These are phyloP conservation scores for Camelus bactrianus DNA, from an alignment of 2,113 vertebrate species.

Conservation along the genomic window DNA sequence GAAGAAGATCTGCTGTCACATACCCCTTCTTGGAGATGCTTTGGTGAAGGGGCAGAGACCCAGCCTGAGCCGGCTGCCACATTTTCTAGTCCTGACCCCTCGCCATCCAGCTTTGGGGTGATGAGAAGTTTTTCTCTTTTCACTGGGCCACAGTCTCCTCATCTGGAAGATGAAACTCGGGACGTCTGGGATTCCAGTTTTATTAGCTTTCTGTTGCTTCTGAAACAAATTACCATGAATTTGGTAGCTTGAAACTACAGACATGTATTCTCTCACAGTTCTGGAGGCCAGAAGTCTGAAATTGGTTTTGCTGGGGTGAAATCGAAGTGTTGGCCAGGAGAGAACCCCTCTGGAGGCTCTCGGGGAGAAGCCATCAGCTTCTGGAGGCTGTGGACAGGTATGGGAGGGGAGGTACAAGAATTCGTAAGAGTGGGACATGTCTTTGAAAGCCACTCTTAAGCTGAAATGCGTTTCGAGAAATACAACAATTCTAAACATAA, in stretches of 20 bases:
- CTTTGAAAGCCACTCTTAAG: not conserved
- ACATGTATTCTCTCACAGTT: not conserved
- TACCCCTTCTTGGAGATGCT: not conserved
- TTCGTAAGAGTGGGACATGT: not conserved
- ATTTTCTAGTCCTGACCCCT: not conserved
- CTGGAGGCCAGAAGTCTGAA: not conserved
- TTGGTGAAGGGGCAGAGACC: not conserved
- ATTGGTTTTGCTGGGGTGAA: not conserved
- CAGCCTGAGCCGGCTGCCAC: not conserved
- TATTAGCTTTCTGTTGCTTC: not conserved
- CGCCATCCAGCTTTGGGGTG: not conserved
- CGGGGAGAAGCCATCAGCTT: not conserved
- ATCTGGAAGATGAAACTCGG: not conserved
- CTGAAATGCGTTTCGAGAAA: not conserved
- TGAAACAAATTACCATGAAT: not conserved
- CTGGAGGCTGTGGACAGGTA: not conserved
- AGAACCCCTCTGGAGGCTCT: not conserved
- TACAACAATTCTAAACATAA: not conserved
- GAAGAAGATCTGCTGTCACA: not conserved
- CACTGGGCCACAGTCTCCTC: not conserved
- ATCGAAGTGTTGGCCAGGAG: not conserved
- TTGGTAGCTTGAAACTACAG: not conserved
- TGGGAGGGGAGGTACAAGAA: not conserved
- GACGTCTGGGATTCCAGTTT: not conserved
- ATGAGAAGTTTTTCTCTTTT: not conserved